These are phyloP conservation scores for Bubalus kerabau DNA, from an alignment of 2,113 vertebrate genomes.

Conservation along the genomic window DNA sequence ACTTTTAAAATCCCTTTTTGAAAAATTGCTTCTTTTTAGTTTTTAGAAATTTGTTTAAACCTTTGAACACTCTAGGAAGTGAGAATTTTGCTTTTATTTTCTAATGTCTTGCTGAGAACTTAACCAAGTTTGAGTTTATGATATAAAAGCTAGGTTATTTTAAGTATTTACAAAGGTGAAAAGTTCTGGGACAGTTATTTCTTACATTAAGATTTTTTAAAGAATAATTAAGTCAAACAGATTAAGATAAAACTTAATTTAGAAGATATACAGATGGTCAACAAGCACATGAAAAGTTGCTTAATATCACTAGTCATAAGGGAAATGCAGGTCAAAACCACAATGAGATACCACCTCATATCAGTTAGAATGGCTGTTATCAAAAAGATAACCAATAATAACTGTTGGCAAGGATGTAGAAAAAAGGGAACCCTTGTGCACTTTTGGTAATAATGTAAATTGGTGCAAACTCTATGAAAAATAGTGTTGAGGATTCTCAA, in stretches of 20 bases:
- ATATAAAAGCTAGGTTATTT: not conserved
- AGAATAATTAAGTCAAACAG: not conserved
- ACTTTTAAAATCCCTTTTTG: not conserved
- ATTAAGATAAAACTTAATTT: not conserved
- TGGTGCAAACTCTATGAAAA: not conserved
- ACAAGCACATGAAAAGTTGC: not conserved
- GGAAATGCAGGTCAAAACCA: not conserved
- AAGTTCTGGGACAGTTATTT: not conserved
- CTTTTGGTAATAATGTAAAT: not conserved
- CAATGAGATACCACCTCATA: not conserved
- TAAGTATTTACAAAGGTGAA: not conserved
- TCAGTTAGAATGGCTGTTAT: not conserved
- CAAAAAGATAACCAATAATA: not conserved
- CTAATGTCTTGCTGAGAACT: not conserved
- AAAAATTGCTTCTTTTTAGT: not conserved
- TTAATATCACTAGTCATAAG: not conserved
- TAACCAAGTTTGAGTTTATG: not conserved
- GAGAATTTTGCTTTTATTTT: conserved; percentile 3
- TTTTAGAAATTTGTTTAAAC: not conserved
- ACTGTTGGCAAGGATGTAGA: not conserved
- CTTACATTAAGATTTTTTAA: not conserved
- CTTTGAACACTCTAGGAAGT: not conserved
- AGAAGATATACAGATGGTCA: not conserved
- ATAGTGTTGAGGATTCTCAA: not conserved
- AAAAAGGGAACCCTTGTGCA: not conserved